A percentile compares a stretch with the other conserved stretches of the same genome.
phyloP scores from a whole-genome alignment of 2,797 vertebrate genomes.

The Lepidocolaptes lacrymiger region DNA sequence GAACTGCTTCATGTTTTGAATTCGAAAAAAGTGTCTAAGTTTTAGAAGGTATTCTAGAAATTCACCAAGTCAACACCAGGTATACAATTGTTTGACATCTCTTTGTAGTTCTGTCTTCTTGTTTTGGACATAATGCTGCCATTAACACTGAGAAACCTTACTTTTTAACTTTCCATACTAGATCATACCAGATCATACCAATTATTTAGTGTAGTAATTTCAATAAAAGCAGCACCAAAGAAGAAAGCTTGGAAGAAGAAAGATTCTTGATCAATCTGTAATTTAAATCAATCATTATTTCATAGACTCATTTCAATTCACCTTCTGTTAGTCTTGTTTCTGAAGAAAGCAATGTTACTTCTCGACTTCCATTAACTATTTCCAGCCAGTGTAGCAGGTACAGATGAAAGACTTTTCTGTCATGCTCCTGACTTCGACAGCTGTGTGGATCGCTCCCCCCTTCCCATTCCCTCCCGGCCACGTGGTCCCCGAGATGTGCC shows the following conservation, averaged over 20 bases:
- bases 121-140: background rate
- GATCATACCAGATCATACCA: background rate
- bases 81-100: background rate
- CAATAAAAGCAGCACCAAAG: background rate
- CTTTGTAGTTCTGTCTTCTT: background rate
- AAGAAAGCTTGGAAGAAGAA: background rate
- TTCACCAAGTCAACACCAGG: background rate
- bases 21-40: background rate
- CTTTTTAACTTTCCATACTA: background rate
- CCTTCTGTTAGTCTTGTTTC: too few relatives aligned
- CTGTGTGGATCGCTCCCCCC: too few relatives aligned
- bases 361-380: too few relatives aligned
- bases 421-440: too few relatives aligned
- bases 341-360: too few relatives aligned
- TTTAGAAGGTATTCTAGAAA: background rate
- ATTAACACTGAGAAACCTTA: background rate
- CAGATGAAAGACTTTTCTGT: too few relatives aligned
- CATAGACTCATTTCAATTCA: too few relatives aligned
- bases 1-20: background rate
- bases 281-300: too few relatives aligned
- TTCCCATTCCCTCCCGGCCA: too few relatives aligned
- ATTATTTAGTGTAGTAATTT: background rate
- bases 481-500: too few relatives aligned
- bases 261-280: background rate
- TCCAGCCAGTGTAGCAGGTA: too few relatives aligned